Evolutionary conservation across 2,113 vertebrate species (phyloP), one percentile per base, ranked within the genome.

Genomic region (Falco punctatus): DNA sequence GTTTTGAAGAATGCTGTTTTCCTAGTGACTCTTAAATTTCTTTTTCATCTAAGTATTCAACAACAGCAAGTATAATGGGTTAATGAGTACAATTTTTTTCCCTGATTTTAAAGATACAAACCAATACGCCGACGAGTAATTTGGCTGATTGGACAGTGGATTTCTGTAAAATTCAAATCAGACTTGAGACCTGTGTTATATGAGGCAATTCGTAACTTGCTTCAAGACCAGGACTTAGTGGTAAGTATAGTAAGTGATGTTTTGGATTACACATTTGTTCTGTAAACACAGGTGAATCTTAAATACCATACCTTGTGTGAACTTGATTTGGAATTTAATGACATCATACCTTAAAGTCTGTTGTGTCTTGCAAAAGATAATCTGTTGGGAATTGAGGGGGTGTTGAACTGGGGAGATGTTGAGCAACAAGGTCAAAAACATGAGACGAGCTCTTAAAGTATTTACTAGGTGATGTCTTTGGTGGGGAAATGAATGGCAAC

Each of bases 111-210:
- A 94, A 99, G 99, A 92, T 99, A 99, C 96, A 99, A 99, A 91
- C 97, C 99, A 89, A 99, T 99, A 97, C 98, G 99, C 33, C 97
- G 99, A 70, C 97, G 99, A 93, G 99, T 99, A 92, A 99, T 99
- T 96, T 99, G 99, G 99, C 98, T 99, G 85, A 99, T 99, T 86
- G 99, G 99, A 94, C 99, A 99, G 96, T 99, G 99, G 99, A 99
- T 99, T 97, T 98, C 99, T 65, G 99, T 99, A 95, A 99, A 99
- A 98, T 99, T 99, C 96, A 99, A 99, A 90, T 98, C 99, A 11
- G 99, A 99, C 77, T 98, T 99, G 88, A 99, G 99, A 91, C 99
- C 99, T 91, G 97, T 99, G 96, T 98, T 99, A 8, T 99, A 99
- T 69, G 99, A 99, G 94, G 98, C 99, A 91, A 99, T 99, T 96